Evolutionary conservation across 2,888 invertebrate species (phyloP), one percentile per base, ranked within the genome.

Genomic region (Miltochrista miniata): DNA sequence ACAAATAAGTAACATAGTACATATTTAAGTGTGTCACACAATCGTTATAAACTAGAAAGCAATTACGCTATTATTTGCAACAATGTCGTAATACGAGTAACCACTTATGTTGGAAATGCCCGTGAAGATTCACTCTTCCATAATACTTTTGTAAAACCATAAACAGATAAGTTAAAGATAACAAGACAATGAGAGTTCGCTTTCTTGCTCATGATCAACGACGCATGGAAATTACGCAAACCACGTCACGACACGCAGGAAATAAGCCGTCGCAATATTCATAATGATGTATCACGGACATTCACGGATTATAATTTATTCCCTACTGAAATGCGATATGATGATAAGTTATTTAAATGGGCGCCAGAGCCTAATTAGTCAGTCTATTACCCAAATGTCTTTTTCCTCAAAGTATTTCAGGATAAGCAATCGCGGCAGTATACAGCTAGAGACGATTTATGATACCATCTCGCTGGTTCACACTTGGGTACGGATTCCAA

Each of bases 161-260:
- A 56, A 54, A 48, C 54, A 51, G 50, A 57, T 59, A 62, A 62
- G 54, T 55, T 45, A 37, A 41, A 57, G 63, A 62, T 66, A 59
- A 61, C 60, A 54, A 62, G 54, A 60, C 64, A 64, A 70, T 61
- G 52, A 56, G 63, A 52, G 72, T 72, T 75, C 74, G 74, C 79
- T 80, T 80, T 80, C 79, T 74, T 70, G 67, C 61, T 69, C 64
- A 68, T 68, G 67, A 61, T 63, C 65, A 69, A 54, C 72, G 69
- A 76, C 69, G 72, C 78, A 74, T 74, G 65, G 7, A 68, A 66
- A 58, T 76, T 74, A 69, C 76, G 74, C 72, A 75, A 77, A 72
- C 54, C 57, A 56, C 64, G 71, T 70, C 69, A 70, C 70, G 59
- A 54, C 54, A 59, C 56, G 52, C 34, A 57, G 48, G 51, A 51